Percentiles rank a stretch among this genome's conserved stretches.
Evolutionary conservation across 2,888 invertebrate species (phyloP).

Genomic region (Frankliniella intonsa): DNA sequence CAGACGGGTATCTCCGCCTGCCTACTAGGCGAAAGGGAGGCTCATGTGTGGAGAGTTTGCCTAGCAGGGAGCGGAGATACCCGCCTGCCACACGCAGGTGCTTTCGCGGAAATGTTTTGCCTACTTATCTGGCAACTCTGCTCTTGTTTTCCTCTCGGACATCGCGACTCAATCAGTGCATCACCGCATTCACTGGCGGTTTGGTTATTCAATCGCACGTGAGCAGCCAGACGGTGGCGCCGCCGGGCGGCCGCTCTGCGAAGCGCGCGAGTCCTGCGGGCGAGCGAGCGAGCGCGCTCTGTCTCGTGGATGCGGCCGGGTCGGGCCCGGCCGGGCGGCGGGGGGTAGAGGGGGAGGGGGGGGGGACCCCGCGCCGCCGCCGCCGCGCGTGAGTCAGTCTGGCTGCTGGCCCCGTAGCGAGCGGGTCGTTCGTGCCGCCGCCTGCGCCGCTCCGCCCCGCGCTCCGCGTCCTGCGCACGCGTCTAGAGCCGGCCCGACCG

Average conservation of each 20-base stretch:
- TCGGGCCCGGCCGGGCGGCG: not conserved
- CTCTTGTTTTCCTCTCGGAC: too few relatives aligned
- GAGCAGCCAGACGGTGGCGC: not conserved
- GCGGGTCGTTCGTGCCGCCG: not conserved
- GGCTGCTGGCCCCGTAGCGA: not conserved
- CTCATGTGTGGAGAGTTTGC: too few relatives aligned
- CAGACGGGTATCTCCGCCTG: too few relatives aligned
- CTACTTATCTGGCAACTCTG: too few relatives aligned
- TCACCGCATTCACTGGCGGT: not conserved
- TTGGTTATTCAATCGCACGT: too few relatives aligned
- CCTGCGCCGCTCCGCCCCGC: not conserved
- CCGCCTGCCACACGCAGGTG: too few relatives aligned
- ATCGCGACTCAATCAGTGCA: too few relatives aligned
- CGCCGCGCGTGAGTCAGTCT: slow-evolving; percentile 3
- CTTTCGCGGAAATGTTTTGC: too few relatives aligned
- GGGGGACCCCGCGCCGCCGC: not conserved
- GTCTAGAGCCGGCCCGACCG: not conserved
- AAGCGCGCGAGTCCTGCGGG: not conserved
- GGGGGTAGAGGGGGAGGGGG: not conserved
- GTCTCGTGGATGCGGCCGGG: not conserved
- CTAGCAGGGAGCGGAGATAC: too few relatives aligned
- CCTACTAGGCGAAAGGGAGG: too few relatives aligned
- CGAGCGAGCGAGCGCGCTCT: not conserved
- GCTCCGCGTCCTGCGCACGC: not conserved
- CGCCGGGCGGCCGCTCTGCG: not conserved